These are phyloP conservation scores for Oopsacas minuta DNA, from an alignment of 37 sponge, comb jelly and placozoan genomes.

Conservation along the genomic window DNA sequence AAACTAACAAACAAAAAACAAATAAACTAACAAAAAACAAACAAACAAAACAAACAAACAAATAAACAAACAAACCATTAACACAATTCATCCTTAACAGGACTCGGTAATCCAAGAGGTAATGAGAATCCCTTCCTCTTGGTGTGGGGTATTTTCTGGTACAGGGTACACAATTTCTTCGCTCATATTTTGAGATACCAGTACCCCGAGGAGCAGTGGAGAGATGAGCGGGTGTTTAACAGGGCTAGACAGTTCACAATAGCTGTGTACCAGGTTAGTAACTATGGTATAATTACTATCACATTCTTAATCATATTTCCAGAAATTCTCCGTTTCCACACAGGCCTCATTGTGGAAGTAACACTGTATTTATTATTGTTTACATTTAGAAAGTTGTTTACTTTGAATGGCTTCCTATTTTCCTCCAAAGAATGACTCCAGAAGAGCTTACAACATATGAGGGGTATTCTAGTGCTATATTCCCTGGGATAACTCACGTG, in stretches of 20 bases:
- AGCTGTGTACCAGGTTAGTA: conserved; percentile 65
- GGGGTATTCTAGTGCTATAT: conserved; percentile 68
- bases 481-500: conserved; percentile 73
- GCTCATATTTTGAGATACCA: conserved; percentile 28
- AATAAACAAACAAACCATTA: neutral
- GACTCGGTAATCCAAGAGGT: conserved; percentile 86
- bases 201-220: neutral
- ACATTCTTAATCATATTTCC: no score
- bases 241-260: conserved; percentile 80
- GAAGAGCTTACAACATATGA: neutral
- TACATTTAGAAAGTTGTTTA: conserved; percentile 48
- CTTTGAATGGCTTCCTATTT: conserved; percentile 69
- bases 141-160: conserved; percentile 78
- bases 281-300: neutral
- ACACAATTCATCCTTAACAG: conserved; percentile 22
- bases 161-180: conserved; percentile 77
- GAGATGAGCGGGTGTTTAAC: conserved; percentile 81
- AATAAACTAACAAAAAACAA: neutral
- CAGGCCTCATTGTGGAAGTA: no score
- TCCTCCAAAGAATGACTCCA: conserved; percentile 40
- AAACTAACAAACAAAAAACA: neutral
- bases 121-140: conserved; percentile 86
- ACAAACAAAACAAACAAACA: neutral
- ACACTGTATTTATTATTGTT: neutral
- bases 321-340: no score